phyloP scores from a whole-genome alignment of 2,113 vertebrate species.

The Argyrosomus japonicus region DNA sequence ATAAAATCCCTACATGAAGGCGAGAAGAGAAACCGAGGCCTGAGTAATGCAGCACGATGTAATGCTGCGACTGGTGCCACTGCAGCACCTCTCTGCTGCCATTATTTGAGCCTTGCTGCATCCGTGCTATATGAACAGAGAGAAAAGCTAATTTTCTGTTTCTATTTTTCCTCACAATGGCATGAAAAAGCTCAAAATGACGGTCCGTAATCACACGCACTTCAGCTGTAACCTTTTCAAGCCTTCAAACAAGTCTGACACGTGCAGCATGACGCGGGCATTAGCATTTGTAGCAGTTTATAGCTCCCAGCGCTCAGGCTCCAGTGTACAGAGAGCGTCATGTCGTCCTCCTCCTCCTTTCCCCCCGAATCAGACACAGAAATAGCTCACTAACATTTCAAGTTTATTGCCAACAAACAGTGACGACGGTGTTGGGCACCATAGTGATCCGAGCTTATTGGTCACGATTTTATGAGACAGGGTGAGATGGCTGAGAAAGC shows the following conservation, averaged over 20 bases:
- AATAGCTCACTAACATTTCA: slow-evolving; percentile 64
- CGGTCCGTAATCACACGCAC: neutral
- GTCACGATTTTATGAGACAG: neutral
- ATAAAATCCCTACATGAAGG: slow-evolving; percentile 39
- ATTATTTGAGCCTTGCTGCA: neutral
- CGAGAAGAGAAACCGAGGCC: slow-evolving; percentile 22
- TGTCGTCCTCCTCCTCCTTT: slow-evolving; percentile 13
- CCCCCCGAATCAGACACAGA: slow-evolving; percentile 39
- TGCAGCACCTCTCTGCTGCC: neutral
- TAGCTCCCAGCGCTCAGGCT: slow-evolving; percentile 30
- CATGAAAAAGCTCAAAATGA: slow-evolving; percentile 11
- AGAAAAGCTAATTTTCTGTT: neutral
- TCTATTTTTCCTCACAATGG: neutral
- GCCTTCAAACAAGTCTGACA: slow-evolving; percentile 8
- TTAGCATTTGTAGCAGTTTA: slow-evolving; percentile 38
- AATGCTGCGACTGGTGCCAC: neutral
- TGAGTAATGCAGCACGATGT: slow-evolving; percentile 1
- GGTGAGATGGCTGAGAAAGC: neutral
- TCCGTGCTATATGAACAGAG: neutral
- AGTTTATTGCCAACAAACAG: slow-evolving; percentile 34
- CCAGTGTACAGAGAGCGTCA: slow-evolving; percentile 1
- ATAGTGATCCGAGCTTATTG: neutral
- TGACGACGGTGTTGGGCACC: slow-evolving; percentile 7
- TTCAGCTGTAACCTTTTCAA: slow-evolving; percentile 14
- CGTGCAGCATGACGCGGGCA: slow-evolving; percentile 26